Evolutionary conservation across 2,888 invertebrate species (phyloP).

Genomic region (Zygothrica quintamaculata): DNA sequence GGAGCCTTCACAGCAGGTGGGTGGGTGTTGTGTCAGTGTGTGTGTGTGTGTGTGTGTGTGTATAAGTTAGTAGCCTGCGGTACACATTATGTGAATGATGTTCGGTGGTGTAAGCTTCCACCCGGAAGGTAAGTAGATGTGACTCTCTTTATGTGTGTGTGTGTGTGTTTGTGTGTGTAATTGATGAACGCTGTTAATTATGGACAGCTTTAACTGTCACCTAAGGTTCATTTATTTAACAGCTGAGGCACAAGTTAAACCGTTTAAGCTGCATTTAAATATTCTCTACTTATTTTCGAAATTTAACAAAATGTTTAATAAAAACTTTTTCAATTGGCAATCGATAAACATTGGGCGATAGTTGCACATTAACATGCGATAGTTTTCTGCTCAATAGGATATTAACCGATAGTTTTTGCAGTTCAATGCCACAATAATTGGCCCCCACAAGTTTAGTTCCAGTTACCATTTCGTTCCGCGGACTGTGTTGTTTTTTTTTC

Average conservation of each 20-base stretch:
- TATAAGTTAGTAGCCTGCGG: constrained; percentile 37
- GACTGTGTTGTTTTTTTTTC: no score
- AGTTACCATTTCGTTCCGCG: constrained; percentile 59
- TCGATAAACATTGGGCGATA: no score
- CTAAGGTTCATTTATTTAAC: constrained; percentile 48
- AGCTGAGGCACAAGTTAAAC: constrained; percentile 16
- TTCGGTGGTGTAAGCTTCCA: constrained; percentile 10
- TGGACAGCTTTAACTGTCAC: constrained; percentile 60
- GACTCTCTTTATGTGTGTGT: constrained; percentile 1
- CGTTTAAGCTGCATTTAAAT: not conserved
- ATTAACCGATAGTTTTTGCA: constrained; percentile 14
- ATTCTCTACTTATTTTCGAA: no score
- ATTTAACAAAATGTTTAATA: no score
- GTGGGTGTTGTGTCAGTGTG: no score
- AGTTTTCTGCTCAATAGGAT: constrained; percentile 1
- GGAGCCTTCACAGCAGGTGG: constrained; percentile 12
- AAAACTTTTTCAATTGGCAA: no score
- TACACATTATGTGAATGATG: constrained; percentile 10
- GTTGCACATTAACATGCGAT: not conserved
- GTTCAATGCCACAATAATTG: constrained; percentile 44
- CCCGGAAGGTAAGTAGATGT: not conserved
- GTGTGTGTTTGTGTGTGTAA: constrained; percentile 39
- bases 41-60: no score
- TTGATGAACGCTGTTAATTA: constrained; percentile 66
- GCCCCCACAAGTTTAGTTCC: constrained; percentile 39